A percentile compares a stretch with the other conserved stretches of the same genome.
Conservation (phyloP, 2,888 invertebrate species). For the Scaptodrosophila latifasciaeformis region DNA sequence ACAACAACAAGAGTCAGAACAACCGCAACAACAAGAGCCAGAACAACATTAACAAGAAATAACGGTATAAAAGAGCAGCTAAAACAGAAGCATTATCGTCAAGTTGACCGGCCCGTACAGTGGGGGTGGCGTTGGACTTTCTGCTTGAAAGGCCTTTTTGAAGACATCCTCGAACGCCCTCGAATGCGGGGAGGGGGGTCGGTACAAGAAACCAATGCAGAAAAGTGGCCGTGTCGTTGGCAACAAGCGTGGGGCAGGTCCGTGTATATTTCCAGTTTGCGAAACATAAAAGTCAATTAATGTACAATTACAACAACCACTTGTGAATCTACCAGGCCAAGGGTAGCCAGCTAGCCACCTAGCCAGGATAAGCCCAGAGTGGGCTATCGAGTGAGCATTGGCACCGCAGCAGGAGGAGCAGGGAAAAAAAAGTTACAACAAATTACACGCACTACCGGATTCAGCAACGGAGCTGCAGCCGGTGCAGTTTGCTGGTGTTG, state of each 20-base stretch:
- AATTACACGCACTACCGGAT: constrained; percentile 56
- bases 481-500: constrained; percentile 19
- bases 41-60: not conserved
- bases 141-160: too few relatives aligned
- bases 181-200: too few relatives aligned
- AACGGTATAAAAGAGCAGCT: not conserved
- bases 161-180: too few relatives aligned
- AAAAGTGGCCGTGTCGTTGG: not conserved
- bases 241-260: not conserved
- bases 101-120: not conserved
- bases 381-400: constrained; percentile 23
- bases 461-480: constrained; percentile 28
- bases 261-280: constrained; percentile 23
- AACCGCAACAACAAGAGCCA: constrained; percentile 18
- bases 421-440: constrained; percentile 36
- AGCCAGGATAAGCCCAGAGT: not conserved
- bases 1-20: constrained; percentile 13
- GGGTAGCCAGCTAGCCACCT: too few relatives aligned
- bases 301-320: constrained; percentile 56
- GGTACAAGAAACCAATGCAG: not conserved
- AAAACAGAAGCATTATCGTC: constrained; percentile 15
- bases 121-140: too few relatives aligned
- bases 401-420: constrained; percentile 25
- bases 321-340: constrained; percentile 18
- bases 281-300: constrained; percentile 62